Conservation (phyloP, 1,140 invertebrate species). For the Ostrea denselamellosa region DNA sequence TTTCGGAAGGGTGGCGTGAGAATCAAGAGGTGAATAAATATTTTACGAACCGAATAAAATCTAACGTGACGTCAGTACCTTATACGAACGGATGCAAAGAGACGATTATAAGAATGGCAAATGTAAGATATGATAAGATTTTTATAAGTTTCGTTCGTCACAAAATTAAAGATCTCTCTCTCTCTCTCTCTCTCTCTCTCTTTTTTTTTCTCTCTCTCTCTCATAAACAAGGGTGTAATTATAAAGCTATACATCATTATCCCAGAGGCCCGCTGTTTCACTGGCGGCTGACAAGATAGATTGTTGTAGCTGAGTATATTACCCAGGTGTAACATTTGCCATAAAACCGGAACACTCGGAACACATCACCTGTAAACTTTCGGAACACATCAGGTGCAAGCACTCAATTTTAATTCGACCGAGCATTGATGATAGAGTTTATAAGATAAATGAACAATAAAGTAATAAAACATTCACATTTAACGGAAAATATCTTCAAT, state of each 20-base stretch:
- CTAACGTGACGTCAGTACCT: too few species aligned
- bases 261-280: neutral
- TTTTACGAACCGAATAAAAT: too few species aligned
- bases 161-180: neutral
- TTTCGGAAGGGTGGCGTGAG: too few species aligned
- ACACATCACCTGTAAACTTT: constrained; percentile 30
- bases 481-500: neutral
- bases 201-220: constrained; percentile 1
- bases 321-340: constrained; percentile 38
- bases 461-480: neutral
- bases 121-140: too few species aligned
- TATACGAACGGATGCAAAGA: too few species aligned
- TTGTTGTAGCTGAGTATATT: constrained; percentile 14
- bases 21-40: too few species aligned
- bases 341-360: constrained; percentile 11
- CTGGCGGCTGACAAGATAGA: constrained; percentile 10
- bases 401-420: constrained; percentile 26
- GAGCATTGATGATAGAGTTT: constrained; percentile 29
- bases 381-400: constrained; percentile 36
- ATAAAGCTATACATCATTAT: constrained; percentile 32
- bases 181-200: constrained; percentile 28
- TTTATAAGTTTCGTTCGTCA: too few species aligned
- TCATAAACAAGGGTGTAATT: neutral
- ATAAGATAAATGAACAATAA: constrained; percentile 34
- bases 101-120: too few species aligned